A percentile compares a stretch with the other conserved stretches of the same genome.
Evolutionary conservation across 2,888 invertebrate species (phyloP).

Genomic region (Baronia brevicornis): DNA sequence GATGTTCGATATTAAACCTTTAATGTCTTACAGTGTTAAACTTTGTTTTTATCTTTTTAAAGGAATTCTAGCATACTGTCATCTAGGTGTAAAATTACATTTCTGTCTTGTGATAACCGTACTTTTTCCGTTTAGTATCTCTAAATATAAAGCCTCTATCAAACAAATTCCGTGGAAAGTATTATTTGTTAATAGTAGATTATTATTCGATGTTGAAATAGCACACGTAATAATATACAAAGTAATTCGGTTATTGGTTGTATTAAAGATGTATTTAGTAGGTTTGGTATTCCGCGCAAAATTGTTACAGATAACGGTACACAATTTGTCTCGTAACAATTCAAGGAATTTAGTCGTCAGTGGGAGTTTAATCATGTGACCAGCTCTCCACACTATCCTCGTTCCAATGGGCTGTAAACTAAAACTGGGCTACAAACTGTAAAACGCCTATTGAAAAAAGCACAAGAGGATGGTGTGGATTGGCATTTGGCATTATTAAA

Average conservation of each 20-base stretch:
- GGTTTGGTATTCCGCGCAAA: conserved; percentile 18
- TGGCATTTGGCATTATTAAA: conserved; percentile 3
- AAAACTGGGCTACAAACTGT: too few relatives aligned
- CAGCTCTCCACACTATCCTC: conserved; percentile 13
- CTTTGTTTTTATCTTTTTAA: too few relatives aligned
- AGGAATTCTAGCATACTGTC: too few relatives aligned
- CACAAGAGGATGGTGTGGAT: too few relatives aligned
- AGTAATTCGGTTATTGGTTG: conserved; percentile 12
- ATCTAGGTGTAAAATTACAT: too few relatives aligned
- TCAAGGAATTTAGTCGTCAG: conserved; percentile 17
- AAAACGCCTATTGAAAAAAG: too few relatives aligned
- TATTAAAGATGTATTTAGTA: conserved; percentile 18
- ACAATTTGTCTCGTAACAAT: conserved; percentile 16
- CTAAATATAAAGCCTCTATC: too few relatives aligned
- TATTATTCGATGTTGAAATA: conserved; percentile 20
- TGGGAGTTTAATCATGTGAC: conserved; percentile 14
- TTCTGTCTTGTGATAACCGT: too few relatives aligned
- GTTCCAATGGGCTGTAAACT: conserved; percentile 8
- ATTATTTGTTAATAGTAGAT: conserved; percentile 19
- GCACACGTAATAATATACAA: conserved; percentile 2
- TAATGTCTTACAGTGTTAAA: too few relatives aligned
- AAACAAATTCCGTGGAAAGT: conserved; percentile 15
- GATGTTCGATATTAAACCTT: neutral
- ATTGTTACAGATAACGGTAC: conserved; percentile 21
- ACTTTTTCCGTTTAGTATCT: too few relatives aligned